Evolutionary conservation across 2,888 invertebrate species (phyloP), one percentile per base, ranked within the genome.

Genomic region (Cancer borealis): DNA sequence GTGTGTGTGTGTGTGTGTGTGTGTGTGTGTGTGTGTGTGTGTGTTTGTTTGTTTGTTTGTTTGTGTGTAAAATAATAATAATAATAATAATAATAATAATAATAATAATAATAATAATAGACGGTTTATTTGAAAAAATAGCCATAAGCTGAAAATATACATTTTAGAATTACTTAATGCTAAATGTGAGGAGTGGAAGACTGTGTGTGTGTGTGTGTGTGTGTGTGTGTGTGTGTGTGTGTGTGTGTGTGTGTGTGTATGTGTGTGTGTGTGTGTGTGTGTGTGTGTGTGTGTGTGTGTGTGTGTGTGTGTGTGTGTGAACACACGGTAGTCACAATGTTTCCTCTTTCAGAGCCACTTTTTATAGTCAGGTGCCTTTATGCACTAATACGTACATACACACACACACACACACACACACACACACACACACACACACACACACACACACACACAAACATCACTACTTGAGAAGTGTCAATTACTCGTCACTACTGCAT

Each of bases 401-500:
- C 73, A 73, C 73, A 73, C 73, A 73, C 73, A 73, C 73, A 73
- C 73, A 73, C 73, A 73, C 73, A 73, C 73, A 73, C 73, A 73
- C 73, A 73, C 73, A 73, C 73, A 73, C 73, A 73, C 73, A 79
- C 79, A 79, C 79, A 79, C 79, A 79, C 79, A 79, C 79, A 79
- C 79, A 79, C 79, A 79, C 79, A 79, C 79, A 79, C 79, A 79
- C 79, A 79, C 79, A 79, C 79, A 79, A 26, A 79, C 79, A 79
- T 26, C 30, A 26, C 26, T 3, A 12, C 26, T 30, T 79, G 10
- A 30, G 4, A 79, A 79, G 21, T 14, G 66, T 66, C 66, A 66
- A 3, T n/a, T 21, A 5, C 17, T 66, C 5, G 66, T 66, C 17
- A 66, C n/a, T 66, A 66, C 66, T 14, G 5, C 54, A n/a, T n/a